Conservation (phyloP, 2,113 vertebrate species). For the Festucalex cinctus region DNA sequence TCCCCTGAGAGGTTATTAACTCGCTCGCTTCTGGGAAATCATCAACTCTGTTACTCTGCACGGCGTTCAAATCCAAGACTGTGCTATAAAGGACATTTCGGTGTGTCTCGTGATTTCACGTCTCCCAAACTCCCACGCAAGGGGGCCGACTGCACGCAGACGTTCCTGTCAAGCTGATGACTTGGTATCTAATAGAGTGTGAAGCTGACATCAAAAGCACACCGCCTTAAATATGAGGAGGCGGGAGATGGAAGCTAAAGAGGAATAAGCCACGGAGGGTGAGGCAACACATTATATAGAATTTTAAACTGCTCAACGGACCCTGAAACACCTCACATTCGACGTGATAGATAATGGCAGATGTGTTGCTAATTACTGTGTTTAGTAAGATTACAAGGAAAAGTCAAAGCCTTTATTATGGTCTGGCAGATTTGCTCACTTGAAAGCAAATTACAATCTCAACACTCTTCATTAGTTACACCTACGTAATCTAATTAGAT, state of each 20-base stretch:
- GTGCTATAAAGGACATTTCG: no score
- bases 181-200: constrained; percentile 58
- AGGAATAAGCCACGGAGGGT: constrained; percentile 37
- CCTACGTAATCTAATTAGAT: not conserved
- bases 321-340: constrained; percentile 19
- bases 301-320: constrained; percentile 33
- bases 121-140: constrained; percentile 29
- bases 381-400: constrained; percentile 1
- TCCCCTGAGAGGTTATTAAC: not conserved
- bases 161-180: constrained; percentile 59
- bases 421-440: not conserved
- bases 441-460: not conserved
- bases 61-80: not conserved
- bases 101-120: constrained; percentile 28
- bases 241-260: constrained; percentile 29
- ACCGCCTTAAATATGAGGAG: constrained; percentile 44
- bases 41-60: constrained; percentile 16
- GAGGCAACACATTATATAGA: constrained; percentile 22
- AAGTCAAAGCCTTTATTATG: not conserved
- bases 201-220: constrained; percentile 63
- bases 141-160: constrained; percentile 40
- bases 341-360: constrained; percentile 3
- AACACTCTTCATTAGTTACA: not conserved
- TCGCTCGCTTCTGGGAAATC: not conserved
- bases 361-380: not conserved